A percentile compares a stretch with the other conserved stretches of the same genome.
Evolutionary conservation across 2,113 vertebrate species (phyloP).

Genomic region (Australoheros scitulus): DNA sequence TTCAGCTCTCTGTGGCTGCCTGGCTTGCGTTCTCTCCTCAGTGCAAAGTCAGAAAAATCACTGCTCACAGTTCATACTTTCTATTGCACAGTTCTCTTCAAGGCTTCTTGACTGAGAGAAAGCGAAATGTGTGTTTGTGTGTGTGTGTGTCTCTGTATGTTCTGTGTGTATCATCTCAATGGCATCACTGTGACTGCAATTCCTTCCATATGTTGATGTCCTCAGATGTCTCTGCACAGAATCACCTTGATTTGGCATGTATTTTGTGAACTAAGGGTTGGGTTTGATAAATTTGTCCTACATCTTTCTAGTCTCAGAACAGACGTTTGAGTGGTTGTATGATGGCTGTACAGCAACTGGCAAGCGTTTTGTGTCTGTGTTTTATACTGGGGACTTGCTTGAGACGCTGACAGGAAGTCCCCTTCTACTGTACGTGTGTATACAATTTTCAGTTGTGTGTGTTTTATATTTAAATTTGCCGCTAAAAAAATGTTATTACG

Average conservation of each 20-base stretch:
- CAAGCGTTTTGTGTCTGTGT: background rate
- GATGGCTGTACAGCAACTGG: background rate
- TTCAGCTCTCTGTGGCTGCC: slow-evolving; percentile 33
- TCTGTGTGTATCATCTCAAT: background rate
- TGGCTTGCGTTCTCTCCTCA: slow-evolving; percentile 11
- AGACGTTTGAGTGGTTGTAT: background rate
- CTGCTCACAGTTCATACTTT: background rate
- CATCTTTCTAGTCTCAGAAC: background rate
- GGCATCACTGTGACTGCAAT: slow-evolving; percentile 4
- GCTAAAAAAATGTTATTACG: background rate
- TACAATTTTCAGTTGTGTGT: background rate
- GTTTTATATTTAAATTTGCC: background rate
- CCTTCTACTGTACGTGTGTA: background rate
- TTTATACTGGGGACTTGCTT: background rate
- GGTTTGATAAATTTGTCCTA: background rate
- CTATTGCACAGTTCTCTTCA: slow-evolving; percentile 40
- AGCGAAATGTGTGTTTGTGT: background rate
- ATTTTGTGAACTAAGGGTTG: background rate
- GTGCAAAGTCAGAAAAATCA: slow-evolving; percentile 42
- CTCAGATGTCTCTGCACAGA: background rate
- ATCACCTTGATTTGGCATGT: background rate
- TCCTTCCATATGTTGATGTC: slow-evolving; percentile 15
- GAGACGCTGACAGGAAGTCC: background rate
- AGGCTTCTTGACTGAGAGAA: slow-evolving; percentile 26
- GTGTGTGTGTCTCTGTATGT: background rate